Percentiles rank a stretch among this genome's conserved stretches.
These are phyloP conservation scores for Echinarachnius parma DNA, from an alignment of 53 echinoderm and acorn worm species.

Conservation along the genomic window DNA sequence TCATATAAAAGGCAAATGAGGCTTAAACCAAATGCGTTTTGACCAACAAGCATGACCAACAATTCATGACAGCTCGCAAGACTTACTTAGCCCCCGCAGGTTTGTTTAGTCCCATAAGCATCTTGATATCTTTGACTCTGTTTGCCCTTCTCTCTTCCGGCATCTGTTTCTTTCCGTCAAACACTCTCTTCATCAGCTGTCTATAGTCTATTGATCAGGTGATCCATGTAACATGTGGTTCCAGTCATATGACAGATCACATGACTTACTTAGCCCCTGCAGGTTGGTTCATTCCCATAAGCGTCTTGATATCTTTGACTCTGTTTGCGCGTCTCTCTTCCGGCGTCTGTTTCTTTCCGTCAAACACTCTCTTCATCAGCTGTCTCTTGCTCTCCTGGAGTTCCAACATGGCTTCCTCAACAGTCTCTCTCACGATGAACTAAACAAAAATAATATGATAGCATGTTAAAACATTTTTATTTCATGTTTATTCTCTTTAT, in stretches of 20 bases:
- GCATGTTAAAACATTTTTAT: too few species aligned
- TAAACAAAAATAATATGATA: too few species aligned
- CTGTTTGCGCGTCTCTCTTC: conserved; percentile 64
- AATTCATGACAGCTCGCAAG: too few species aligned
- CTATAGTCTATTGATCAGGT: too few species aligned
- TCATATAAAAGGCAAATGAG: too few species aligned
- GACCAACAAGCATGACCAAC: too few species aligned
- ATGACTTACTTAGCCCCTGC: too few species aligned
- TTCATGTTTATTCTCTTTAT: too few species aligned
- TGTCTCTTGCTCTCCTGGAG: conserved; percentile 90
- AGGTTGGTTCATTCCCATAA: conserved; percentile 66
- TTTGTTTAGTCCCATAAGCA: conserved; percentile 65
- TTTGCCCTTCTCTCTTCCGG: conserved; percentile 57
- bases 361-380: conserved; percentile 77
- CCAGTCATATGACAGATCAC: too few species aligned
- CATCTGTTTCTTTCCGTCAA: conserved; percentile 55
- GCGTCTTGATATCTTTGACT: conserved; percentile 73
- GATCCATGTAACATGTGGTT: too few species aligned
- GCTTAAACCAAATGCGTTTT: too few species aligned
- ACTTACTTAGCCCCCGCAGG: too few species aligned
- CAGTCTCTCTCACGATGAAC: conserved; percentile 84
- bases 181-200: conserved; percentile 60
- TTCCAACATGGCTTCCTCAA: conserved; percentile 89
- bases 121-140: conserved; percentile 73
- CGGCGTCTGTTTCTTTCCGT: conserved; percentile 61